These are phyloP conservation scores for Hyla sarda DNA, from an alignment of 2,113 vertebrate species.

Conservation along the genomic window DNA sequence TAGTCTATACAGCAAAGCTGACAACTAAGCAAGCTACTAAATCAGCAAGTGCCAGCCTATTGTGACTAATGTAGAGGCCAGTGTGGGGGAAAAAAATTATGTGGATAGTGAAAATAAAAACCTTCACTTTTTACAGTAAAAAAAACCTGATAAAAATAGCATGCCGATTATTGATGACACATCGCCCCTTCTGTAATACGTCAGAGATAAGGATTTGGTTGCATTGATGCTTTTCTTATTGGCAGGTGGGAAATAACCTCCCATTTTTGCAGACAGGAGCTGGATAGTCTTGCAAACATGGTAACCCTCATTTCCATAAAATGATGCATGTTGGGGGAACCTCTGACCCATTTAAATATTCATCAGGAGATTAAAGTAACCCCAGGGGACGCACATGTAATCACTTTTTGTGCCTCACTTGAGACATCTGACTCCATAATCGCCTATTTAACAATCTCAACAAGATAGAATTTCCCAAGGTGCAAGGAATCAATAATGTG, in stretches of 20 bases:
- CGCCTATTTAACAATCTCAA: conserved; percentile 38
- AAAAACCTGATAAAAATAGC: too few species aligned
- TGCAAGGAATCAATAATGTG: not conserved
- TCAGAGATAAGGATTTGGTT: not conserved
- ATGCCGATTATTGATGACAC: too few species aligned
- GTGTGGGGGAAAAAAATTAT: too few species aligned
- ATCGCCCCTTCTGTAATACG: too few species aligned
- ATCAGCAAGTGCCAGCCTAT: too few species aligned
- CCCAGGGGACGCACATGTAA: conserved; percentile 30
- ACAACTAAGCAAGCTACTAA: too few species aligned
- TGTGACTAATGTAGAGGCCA: too few species aligned
- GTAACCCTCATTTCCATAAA: conserved; percentile 31
- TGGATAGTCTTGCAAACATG: not conserved
- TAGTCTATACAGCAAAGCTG: too few species aligned
- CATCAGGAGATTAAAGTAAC: conserved; percentile 25
- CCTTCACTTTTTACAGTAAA: too few species aligned
- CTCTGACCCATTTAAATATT: conserved; percentile 38
- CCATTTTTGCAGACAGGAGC: not conserved
- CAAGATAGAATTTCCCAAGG: conserved; percentile 27
- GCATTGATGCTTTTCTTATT: not conserved
- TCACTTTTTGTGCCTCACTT: conserved; percentile 25
- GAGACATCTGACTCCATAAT: conserved; percentile 39
- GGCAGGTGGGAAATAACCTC: not conserved
- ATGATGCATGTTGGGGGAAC: conserved; percentile 25
- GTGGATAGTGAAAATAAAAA: too few species aligned